Conservation (phyloP, 1,140 invertebrate genomes). For the Pachypsylla venusta region DNA sequence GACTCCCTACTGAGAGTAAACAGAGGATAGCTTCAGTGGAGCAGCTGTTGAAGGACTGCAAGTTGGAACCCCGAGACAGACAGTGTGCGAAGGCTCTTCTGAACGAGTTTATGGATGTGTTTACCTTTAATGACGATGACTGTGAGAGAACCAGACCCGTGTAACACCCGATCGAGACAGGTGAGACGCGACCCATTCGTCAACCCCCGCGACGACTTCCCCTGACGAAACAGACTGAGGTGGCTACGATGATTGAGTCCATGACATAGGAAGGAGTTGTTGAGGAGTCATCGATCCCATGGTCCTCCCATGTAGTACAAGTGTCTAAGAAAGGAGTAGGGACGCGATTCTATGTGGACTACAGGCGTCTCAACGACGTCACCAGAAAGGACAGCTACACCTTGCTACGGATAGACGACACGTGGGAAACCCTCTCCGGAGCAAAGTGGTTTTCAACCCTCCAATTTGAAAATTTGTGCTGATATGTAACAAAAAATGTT, state of each 20-base stretch:
- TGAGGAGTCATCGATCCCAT: not conserved
- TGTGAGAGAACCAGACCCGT: not conserved
- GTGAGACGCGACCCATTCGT: not conserved
- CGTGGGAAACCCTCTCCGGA: no score
- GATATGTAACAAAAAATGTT: no score
- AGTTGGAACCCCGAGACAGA: not conserved
- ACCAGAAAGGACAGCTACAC: no score
- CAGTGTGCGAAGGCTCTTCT: not conserved
- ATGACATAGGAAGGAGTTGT: not conserved
- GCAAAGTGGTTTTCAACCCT: no score
- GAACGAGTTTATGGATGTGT: not conserved
- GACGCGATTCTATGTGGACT: no score
- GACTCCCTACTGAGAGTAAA: not conserved
- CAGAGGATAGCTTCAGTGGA: not conserved
- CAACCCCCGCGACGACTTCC: not conserved
- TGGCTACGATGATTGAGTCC: not conserved
- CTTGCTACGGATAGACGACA: no score
- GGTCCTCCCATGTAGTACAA: slow-evolving; percentile 22
- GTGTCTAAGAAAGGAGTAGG: no score
- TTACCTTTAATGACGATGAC: not conserved
- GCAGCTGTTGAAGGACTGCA: not conserved
- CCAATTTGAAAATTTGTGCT: no score
- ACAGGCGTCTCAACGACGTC: no score
- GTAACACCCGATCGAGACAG: not conserved
- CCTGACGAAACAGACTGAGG: not conserved